Evolutionary conservation across 2,888 invertebrate species (phyloP).

Genomic region (Laothoe populi): DNA sequence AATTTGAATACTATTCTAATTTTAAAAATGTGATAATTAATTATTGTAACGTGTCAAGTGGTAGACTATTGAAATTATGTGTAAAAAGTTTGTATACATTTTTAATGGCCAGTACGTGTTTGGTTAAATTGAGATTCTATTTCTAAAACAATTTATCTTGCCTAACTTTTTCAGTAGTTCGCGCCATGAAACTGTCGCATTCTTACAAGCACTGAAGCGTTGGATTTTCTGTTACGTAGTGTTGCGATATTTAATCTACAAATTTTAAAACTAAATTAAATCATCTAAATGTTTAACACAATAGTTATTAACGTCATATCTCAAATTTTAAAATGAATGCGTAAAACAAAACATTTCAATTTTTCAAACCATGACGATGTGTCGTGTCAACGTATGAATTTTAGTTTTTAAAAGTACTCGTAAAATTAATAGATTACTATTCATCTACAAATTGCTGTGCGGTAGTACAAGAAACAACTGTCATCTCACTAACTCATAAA

Average conservation of each 20-base stretch:
- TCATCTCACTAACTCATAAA: conserved; percentile 14
- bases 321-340: background rate
- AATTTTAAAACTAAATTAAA: background rate
- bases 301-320: background rate
- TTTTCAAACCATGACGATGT: background rate
- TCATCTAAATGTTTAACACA: background rate
- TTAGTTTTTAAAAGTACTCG: background rate
- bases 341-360: background rate
- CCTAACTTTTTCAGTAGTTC: background rate
- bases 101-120: too few relatives aligned
- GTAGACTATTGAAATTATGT: background rate
- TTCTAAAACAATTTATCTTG: background rate
- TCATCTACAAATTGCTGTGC: conserved; percentile 11
- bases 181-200: background rate
- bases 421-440: background rate
- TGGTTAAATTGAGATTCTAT: too few relatives aligned
- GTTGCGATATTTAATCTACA: background rate
- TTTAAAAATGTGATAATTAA: conserved; percentile 4
- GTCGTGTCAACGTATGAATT: conserved; percentile 4
- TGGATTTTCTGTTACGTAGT: background rate
- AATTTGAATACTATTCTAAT: background rate
- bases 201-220: background rate
- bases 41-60: background rate
- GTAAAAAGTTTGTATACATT: background rate
- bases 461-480: conserved; percentile 1